Evolutionary conservation across 1,140 invertebrate species (phyloP).

Genomic region (Bombus picipes): DNA sequence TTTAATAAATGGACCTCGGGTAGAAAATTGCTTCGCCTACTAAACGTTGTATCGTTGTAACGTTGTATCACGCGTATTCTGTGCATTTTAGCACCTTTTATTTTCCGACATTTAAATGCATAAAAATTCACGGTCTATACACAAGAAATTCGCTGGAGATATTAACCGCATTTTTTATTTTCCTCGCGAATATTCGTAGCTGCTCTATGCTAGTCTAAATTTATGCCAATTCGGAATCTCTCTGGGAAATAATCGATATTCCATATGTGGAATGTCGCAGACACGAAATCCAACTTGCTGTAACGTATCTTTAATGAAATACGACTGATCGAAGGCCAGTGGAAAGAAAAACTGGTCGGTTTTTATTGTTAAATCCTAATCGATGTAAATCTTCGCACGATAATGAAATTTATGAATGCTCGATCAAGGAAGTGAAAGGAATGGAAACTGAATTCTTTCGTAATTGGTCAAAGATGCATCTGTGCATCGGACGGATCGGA

Average conservation of each 20-base stretch:
- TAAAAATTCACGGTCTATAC: too few relatives aligned
- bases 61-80: too few relatives aligned
- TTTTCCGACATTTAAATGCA: too few relatives aligned
- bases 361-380: neutral
- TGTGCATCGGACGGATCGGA: neutral
- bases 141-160: too few relatives aligned
- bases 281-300: neutral
- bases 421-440: neutral
- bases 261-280: neutral
- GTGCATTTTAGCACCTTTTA: too few relatives aligned
- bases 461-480: conserved; percentile 2
- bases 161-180: too few relatives aligned
- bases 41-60: too few relatives aligned
- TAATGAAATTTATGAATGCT: neutral
- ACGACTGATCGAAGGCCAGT: neutral
- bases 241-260: neutral
- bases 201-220: too few relatives aligned
- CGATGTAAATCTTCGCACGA: neutral
- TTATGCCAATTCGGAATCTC: too few relatives aligned
- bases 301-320: neutral
- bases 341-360: neutral
- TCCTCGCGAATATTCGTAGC: too few relatives aligned
- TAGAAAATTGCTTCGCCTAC: too few relatives aligned
- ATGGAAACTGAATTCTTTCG: neutral
- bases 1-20: too few relatives aligned